Evolutionary conservation across 1,140 invertebrate species (phyloP).

Genomic region (Lithobius niger): DNA sequence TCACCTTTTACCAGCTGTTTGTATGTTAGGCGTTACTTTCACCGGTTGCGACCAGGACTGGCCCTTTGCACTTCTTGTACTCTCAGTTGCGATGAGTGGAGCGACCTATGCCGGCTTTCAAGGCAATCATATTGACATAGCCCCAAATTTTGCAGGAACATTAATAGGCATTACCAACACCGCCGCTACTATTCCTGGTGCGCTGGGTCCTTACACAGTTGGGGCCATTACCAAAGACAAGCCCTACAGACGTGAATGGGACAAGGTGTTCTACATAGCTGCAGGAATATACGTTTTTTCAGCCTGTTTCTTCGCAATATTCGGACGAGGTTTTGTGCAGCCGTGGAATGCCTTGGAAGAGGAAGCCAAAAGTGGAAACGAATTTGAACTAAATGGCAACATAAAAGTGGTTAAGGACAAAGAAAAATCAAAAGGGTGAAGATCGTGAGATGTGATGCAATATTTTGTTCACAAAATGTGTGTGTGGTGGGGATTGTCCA

Average conservation of each 20-base stretch:
- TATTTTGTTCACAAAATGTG: too few relatives aligned
- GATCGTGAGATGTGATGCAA: too few relatives aligned
- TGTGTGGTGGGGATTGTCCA: too few relatives aligned
- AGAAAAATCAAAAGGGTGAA: too few relatives aligned
- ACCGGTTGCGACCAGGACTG: not conserved
- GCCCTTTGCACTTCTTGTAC: constrained; percentile 51
- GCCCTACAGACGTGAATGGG: constrained; percentile 46
- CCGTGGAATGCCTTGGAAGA: constrained; percentile 27
- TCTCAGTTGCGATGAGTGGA: constrained; percentile 73
- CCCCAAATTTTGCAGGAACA: constrained; percentile 52
- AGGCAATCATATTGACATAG: constrained; percentile 76
- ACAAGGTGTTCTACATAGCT: constrained; percentile 55
- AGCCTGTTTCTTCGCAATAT: constrained; percentile 49
- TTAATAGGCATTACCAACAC: constrained; percentile 81
- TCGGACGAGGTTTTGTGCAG: constrained; percentile 29
- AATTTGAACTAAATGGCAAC: too few relatives aligned
- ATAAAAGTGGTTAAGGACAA: too few relatives aligned
- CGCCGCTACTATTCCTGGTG: constrained; percentile 72
- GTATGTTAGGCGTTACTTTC: constrained; percentile 12
- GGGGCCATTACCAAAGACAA: constrained; percentile 58
- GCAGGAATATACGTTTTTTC: constrained; percentile 51
- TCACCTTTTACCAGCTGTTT: not conserved
- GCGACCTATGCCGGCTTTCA: constrained; percentile 83
- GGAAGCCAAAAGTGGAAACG: too few relatives aligned
- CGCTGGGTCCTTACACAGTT: constrained; percentile 64